These are phyloP conservation scores for Amiota minor DNA, from an alignment of 2,888 invertebrate genomes.

Conservation along the genomic window DNA sequence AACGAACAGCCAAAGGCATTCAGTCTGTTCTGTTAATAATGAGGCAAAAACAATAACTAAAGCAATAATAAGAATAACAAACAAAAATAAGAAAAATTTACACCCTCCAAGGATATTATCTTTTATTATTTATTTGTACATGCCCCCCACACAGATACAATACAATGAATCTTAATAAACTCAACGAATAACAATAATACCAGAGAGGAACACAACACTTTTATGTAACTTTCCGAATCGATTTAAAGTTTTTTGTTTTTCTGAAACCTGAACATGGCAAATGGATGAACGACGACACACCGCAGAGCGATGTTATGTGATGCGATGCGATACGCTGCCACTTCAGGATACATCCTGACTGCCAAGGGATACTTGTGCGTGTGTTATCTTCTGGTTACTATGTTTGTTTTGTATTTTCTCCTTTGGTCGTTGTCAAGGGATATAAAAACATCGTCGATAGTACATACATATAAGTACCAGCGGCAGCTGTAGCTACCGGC, in stretches of 20 bases:
- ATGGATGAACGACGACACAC: not conserved
- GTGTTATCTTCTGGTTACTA: not conserved
- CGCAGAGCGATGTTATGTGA: no score
- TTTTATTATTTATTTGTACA: not conserved
- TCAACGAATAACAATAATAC: not conserved
- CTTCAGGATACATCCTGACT: not conserved
- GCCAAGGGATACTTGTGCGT: conserved; percentile 16
- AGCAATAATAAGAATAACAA: not conserved
- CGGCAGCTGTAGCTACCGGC: not conserved
- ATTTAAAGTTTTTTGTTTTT: conserved; percentile 26
- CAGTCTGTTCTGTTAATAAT: no score
- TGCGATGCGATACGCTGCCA: not conserved
- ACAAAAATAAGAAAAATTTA: not conserved
- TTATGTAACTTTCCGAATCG: conserved; percentile 31
- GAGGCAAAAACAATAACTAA: not conserved
- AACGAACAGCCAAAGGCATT: no score
- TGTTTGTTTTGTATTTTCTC: conserved; percentile 11
- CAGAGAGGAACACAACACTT: conserved; percentile 11
- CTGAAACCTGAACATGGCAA: not conserved
- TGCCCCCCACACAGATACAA: no score
- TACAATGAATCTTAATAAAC: not conserved
- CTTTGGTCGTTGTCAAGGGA: not conserved
- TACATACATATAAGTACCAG: not conserved
- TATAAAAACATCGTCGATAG: no score
- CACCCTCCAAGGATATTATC: not conserved